These are phyloP conservation scores for Hypomesus transpacificus DNA, from an alignment of 2,113 vertebrate species.

Conservation along the genomic window DNA sequence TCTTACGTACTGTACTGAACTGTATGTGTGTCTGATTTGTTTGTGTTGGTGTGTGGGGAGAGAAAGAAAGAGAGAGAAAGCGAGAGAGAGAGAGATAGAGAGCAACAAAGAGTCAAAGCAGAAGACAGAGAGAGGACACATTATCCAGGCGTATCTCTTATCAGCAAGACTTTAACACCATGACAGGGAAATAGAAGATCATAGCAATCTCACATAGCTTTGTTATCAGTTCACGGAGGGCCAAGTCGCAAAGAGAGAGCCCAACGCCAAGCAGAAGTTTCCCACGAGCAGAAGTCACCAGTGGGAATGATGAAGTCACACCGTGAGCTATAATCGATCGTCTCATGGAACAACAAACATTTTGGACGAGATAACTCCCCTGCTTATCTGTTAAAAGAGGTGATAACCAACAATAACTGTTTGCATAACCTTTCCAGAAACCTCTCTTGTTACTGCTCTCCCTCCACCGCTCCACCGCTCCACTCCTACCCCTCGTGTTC, in stretches of 20 bases:
- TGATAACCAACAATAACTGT: constrained; percentile 51
- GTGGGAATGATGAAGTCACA: constrained; percentile 16
- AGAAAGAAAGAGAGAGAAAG: neutral
- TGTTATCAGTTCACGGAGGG: no score
- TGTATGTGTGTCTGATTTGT: neutral
- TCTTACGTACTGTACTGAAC: neutral
- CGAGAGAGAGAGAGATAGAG: neutral
- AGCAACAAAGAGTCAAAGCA: neutral
- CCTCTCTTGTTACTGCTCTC: constrained; percentile 40
- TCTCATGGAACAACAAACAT: constrained; percentile 56
- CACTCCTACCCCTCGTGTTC: constrained; percentile 47
- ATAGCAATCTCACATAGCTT: no score
- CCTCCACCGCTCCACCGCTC: neutral
- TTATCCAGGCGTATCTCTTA: no score
- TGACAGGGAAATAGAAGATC: no score
- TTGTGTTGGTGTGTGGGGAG: neutral
- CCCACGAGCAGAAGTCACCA: neutral
- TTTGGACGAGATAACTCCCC: constrained; percentile 51
- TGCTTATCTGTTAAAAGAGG: constrained; percentile 60
- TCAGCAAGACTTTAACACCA: no score
- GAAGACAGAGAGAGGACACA: neutral
- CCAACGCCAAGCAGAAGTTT: neutral
- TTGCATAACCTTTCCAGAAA: constrained; percentile 65
- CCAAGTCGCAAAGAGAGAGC: neutral
- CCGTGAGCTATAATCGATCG: constrained; percentile 37